A percentile compares a stretch with the other conserved stretches of the same genome.
Evolutionary conservation across 1,140 invertebrate species (phyloP).

Genomic region (Brachionus rubens): DNA sequence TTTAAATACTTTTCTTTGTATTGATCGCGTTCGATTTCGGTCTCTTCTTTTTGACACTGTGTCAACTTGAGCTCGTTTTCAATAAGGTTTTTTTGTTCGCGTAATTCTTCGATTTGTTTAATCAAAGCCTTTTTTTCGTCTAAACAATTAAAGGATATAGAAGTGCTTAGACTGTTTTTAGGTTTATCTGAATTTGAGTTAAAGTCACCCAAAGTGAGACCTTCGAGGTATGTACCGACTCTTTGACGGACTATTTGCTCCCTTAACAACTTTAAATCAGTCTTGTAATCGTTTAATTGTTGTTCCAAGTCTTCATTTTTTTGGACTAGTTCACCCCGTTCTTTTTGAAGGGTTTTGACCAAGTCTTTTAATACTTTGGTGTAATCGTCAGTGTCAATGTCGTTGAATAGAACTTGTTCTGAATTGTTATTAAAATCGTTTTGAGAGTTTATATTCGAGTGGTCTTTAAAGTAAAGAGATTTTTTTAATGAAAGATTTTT

Average conservation of each 20-base stretch:
- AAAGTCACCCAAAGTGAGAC: background rate
- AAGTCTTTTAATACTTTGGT: constrained; percentile 28
- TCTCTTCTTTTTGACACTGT: constrained; percentile 39
- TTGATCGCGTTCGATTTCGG: constrained; percentile 38
- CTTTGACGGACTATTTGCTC: constrained; percentile 32
- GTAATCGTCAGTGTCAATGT: constrained; percentile 44
- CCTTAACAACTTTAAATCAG: constrained; percentile 13
- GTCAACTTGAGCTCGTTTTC: constrained; percentile 31
- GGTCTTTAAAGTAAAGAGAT: constrained; percentile 8
- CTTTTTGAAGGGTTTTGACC: constrained; percentile 32
- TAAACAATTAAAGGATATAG: constrained; percentile 16
- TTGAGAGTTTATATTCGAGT: background rate
- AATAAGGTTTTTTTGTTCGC: constrained; percentile 11
- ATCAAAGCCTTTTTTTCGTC: background rate
- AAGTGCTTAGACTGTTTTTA: background rate
- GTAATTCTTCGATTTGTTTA: constrained; percentile 23
- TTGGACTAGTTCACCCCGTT: background rate
- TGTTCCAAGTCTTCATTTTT: constrained; percentile 27
- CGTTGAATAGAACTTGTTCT: constrained; percentile 25
- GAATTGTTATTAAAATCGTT: background rate
- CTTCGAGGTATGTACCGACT: constrained; percentile 23
- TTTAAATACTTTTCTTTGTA: constrained; percentile 34
- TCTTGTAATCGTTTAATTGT: background rate
- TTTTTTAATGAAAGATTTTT: constrained; percentile 43
- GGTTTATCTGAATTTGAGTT: background rate